Evolutionary conservation across 1,140 invertebrate genomes (phyloP).

Genomic region (Drosophila azteca): DNA sequence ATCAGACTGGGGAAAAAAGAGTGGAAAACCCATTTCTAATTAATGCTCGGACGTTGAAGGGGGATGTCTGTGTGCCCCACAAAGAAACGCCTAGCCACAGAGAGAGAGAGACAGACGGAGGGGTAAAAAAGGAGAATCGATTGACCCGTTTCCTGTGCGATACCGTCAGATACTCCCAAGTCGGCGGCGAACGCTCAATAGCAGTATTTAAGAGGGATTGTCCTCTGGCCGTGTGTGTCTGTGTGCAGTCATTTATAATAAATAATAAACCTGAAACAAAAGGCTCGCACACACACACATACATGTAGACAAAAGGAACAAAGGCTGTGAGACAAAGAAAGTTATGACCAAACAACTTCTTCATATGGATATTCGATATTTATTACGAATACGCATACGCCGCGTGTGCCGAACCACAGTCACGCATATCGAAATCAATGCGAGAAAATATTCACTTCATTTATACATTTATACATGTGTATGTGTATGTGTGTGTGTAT

Average conservation of each 20-base stretch:
- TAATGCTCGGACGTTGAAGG: conserved; percentile 56
- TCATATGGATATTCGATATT: conserved; percentile 56
- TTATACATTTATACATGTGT: no score
- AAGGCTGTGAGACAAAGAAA: conserved; percentile 27
- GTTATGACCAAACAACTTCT: conserved; percentile 55
- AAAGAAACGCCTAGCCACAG: conserved; percentile 55
- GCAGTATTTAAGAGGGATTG: conserved; percentile 62
- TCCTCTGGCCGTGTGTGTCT: conserved; percentile 17
- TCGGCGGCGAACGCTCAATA: conserved; percentile 61
- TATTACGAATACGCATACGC: conserved; percentile 66
- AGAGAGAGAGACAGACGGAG: conserved; percentile 22
- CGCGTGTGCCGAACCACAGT: conserved; percentile 32
- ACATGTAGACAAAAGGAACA: neutral
- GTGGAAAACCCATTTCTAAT: conserved; percentile 70
- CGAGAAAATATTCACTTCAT: conserved; percentile 65
- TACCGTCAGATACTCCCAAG: conserved; percentile 33
- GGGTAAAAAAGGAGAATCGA: conserved; percentile 57
- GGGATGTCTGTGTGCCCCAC: conserved; percentile 43
- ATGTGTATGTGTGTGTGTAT: conserved; percentile 2
- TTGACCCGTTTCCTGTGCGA: conserved; percentile 66
- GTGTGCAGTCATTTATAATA: conserved; percentile 79
- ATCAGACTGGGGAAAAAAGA: conserved; percentile 41
- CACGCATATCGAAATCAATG: conserved; percentile 65
- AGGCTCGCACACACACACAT: conserved; percentile 25
- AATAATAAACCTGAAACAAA: conserved; percentile 78